Conservation (phyloP, 2,888 invertebrate genomes). For the Lithophane socia region DNA sequence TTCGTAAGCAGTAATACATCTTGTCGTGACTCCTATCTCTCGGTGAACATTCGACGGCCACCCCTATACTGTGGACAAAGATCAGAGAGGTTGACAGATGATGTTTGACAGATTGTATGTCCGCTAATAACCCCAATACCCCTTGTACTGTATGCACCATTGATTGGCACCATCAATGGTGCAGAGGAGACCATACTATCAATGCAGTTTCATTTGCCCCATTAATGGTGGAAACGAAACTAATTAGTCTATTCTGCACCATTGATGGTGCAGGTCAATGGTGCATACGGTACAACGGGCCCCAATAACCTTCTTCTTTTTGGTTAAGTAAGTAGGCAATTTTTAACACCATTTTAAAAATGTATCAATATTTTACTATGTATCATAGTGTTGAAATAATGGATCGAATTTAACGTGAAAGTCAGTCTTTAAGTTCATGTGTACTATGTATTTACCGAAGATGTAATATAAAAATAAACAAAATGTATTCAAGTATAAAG, state of each 20-base stretch:
- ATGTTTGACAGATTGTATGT: background rate
- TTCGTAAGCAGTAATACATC: slow-evolving; percentile 91
- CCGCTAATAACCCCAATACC: too few relatives aligned
- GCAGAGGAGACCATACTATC: too few relatives aligned
- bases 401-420: too few relatives aligned
- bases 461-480: background rate
- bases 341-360: background rate
- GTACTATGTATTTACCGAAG: background rate
- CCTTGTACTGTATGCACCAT: too few relatives aligned
- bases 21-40: slow-evolving; percentile 90
- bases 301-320: background rate
- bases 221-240: too few relatives aligned
- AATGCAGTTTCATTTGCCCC: too few relatives aligned
- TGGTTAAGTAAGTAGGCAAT: too few relatives aligned
- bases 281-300: too few relatives aligned
- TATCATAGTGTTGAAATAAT: background rate
- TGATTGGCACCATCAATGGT: too few relatives aligned
- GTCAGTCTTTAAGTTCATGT: background rate
- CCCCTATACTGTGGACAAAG: slow-evolving; percentile 83
- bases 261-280: too few relatives aligned
- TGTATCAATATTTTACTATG: background rate
- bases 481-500: too few relatives aligned
- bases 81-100: slow-evolving; percentile 55
- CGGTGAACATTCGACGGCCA: slow-evolving; percentile 89
- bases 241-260: too few relatives aligned